Evolutionary conservation across 2,888 invertebrate genomes (phyloP), one percentile per base, ranked within the genome.

Genomic region (Hoplodrina blanda): DNA sequence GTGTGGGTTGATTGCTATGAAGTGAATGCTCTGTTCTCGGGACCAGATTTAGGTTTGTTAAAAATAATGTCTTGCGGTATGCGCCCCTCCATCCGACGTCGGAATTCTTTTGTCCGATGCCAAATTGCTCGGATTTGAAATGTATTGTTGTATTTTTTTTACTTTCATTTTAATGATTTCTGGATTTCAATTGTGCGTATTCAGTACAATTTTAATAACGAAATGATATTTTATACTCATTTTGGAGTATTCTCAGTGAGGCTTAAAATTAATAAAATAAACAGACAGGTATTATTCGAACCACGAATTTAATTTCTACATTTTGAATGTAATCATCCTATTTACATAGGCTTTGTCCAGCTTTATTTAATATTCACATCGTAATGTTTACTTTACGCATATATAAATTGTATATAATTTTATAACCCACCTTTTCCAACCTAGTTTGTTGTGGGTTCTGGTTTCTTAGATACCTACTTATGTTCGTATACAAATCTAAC

Each of bases 61-160:
- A 77, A 77, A 81, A 70, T 77, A 81, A 81, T 81, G 61, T 78
- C 63, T 81, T 77, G 78, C 17, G 63, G 63, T 55, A 78, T 73
- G 62, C 61, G 53, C 17, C 60, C 73, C 62, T 57, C 52, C 20
- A 63, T 78, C 61, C 67, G 15, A 55, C 33, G 50, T 61, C 54
- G 41, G 53, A 61, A 64, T 82, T 78, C 80, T 67, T 79, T 82
- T 82, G 74, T 82, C 56, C 57, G 52, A 19, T 17, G 60, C 44
- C 79, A 78, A 82, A 82, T 73, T 78, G 56, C 61, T 63, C 55
- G 50, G 61, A 63, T 64, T 52, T n/a, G 6, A 53, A 78, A 78
- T 19, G 55, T 65, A 63, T 72, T 78, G 44, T 76, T 75, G 20
- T 60, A 33, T 56, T 59, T 70, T 59, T 70, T 78, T 76, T 60